phyloP scores from a whole-genome alignment of 1,140 invertebrate species.

The Scaptodrosophila lebanonensis region DNA sequence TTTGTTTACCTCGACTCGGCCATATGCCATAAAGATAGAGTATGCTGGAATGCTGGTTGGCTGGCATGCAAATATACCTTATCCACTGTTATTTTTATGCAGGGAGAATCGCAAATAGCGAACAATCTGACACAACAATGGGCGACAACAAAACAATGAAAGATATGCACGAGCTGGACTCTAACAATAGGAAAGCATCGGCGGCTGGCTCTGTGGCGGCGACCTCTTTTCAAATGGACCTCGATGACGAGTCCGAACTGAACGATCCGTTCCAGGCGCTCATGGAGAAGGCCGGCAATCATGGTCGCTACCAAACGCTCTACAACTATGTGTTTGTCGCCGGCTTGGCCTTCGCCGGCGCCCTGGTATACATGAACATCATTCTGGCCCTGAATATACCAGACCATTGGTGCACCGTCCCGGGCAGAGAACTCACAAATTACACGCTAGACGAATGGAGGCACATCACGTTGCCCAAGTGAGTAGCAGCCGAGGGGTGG shows the following conservation, averaged over 20 bases:
- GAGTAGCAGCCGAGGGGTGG: too few relatives aligned
- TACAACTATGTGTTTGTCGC: slow-evolving; percentile 78
- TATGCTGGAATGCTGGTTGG: too few relatives aligned
- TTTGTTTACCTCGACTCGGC: slow-evolving; percentile 11
- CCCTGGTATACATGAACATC: slow-evolving; percentile 78
- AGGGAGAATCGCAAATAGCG: slow-evolving; percentile 7
- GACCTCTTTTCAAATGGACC: slow-evolving; percentile 45
- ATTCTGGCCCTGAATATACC: slow-evolving; percentile 79
- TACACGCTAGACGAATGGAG: slow-evolving; percentile 78
- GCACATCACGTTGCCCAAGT: slow-evolving; percentile 78
- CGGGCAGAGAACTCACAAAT: slow-evolving; percentile 77
- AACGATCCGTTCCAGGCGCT: slow-evolving; percentile 78
- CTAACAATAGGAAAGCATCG: slow-evolving; percentile 42
- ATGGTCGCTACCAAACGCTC: slow-evolving; percentile 79
- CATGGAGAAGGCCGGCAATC: slow-evolving; percentile 78
- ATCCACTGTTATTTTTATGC: not conserved
- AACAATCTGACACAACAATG: not conserved
- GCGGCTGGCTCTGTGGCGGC: slow-evolving; percentile 7
- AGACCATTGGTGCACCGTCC: slow-evolving; percentile 80
- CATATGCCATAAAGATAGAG: slow-evolving; percentile 11
- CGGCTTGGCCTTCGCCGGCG: slow-evolving; percentile 65
- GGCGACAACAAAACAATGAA: slow-evolving; percentile 33
- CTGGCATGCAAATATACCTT: not conserved
- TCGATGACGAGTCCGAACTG: slow-evolving; percentile 58
- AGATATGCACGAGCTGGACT: slow-evolving; percentile 45